Evolutionary conservation across 2,888 invertebrate genomes (phyloP), one percentile per base, ranked within the genome.

Genomic region (Apotomis capreana): DNA sequence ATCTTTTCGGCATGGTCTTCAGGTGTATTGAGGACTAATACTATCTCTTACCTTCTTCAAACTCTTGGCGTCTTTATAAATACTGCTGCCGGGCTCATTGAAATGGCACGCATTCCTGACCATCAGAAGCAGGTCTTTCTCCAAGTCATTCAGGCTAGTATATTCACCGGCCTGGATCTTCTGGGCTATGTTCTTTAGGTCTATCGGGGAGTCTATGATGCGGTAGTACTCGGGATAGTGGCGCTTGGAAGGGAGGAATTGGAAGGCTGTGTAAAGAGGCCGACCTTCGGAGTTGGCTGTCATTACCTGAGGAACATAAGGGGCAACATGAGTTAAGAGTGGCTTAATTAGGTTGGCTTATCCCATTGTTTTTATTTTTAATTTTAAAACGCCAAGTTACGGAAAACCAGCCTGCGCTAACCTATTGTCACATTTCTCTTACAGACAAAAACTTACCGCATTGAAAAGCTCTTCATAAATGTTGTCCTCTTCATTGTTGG

Each of bases 211-310:
- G 74, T 98, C 97, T 70, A 99, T 99, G 0, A 99, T 96, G 79
- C 97, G 97, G 87, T 97, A 99, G 91, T 99, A 99, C 82, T 98
- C 97, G 0, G 99, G 99, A 88, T 99, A 99, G 74, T 97, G 95
- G 90, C 97, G 96, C 87, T 97, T 97, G 0, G 98, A 97, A 0
- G 99, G 99, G 65, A 99, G 94, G 70, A 99, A 94, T 85, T 98
- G 97, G 87, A 99, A 99, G 77, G 96, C 96, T 3, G 96, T 94
- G 85, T 98, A 97, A 5, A 99, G 93, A 0, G 96, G 95, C n/a
- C 99, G 95, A 54, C 96, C 96, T 75, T 97, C 97, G 84, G 97
- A 97, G 13, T 96, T 96, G 0, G 98, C 97, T 65, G 96, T 96
- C 96, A 99, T 98, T 46, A 97, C 94, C 94, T 94, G 75, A 12